Evolutionary conservation across 1,140 invertebrate species (phyloP).

Genomic region (Aphidius gifuensis): DNA sequence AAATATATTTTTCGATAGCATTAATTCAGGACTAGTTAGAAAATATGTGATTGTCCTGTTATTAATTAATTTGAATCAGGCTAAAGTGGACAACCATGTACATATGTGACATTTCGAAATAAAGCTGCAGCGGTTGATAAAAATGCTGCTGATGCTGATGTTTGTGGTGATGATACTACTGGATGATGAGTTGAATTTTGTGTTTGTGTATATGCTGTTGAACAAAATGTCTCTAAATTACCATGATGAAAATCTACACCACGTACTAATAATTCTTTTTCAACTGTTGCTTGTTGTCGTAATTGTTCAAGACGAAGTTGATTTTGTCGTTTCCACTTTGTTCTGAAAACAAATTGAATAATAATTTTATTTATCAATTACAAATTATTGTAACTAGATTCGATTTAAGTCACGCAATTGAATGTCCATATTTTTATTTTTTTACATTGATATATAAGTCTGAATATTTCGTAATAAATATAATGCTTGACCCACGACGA

Average conservation of each 20-base stretch:
- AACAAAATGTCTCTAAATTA: slow-evolving; percentile 55
- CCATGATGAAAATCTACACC: slow-evolving; percentile 50
- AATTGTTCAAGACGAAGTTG: slow-evolving; percentile 81
- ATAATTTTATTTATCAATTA: neutral
- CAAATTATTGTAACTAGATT: neutral
- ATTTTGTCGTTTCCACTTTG: slow-evolving; percentile 93
- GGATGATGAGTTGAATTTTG: slow-evolving; percentile 38
- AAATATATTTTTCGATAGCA: too few relatives aligned
- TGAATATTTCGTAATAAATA: too few relatives aligned
- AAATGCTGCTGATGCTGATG: slow-evolving; percentile 54
- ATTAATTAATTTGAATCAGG: slow-evolving; percentile 20
- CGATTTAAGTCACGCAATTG: neutral
- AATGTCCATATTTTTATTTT: neutral
- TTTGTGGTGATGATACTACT: slow-evolving; percentile 47
- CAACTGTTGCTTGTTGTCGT: slow-evolving; percentile 71
- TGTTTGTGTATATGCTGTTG: slow-evolving; percentile 37
- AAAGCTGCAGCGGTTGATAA: slow-evolving; percentile 64
- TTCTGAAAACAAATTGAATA: slow-evolving; percentile 58
- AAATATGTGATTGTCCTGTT: too few relatives aligned
- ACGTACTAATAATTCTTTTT: slow-evolving; percentile 60
- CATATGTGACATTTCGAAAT: slow-evolving; percentile 71
- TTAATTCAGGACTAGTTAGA: too few relatives aligned
- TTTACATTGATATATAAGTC: neutral
- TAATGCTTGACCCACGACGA: too few relatives aligned
- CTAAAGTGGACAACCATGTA: slow-evolving; percentile 69